Base-by-base conservation (phyloP, 2,888 invertebrate genomes). In the Torymus texanus region DNA sequence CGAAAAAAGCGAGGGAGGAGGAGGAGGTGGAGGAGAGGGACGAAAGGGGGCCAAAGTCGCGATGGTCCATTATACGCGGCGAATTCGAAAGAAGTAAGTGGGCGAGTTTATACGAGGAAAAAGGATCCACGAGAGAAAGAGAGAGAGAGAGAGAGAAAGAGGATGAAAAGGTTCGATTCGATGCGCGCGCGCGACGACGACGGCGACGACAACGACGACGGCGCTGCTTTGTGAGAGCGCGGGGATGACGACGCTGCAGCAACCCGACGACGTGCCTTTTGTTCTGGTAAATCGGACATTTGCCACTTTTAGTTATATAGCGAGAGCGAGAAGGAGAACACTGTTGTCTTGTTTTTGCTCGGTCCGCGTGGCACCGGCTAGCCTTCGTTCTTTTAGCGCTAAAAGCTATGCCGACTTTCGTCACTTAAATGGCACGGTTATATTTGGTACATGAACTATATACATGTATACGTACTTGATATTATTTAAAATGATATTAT, bases 101-200 rank as follows among this genome's bases (percentile, higher is more conserved):
- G 59, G 51, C 50, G 67, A 78, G 51, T 71, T 76, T 70, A 21
- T 70, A 82, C 51, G 70, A 21, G 29, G 58, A 41, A 41, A 58
- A 68, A 58, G 58, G 56, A 58, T 41, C 58, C 18, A 13, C 21
- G 24, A 16, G 24, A 56, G 55, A 68, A 58, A 61, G 81, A 67
- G 67, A 72, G 70, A 79, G 79, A 61, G 81, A 67, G 67, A 72
- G 70, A 79, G 79, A 79, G 80, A 82, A 79, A 80, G 83, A 56
- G 59, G 56, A 67, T 56, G 63, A 63, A 71, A 75, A 75, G 75
- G 56, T 76, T 79, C 81, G 81, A 78, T 79, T 81, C 74, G 71
- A 61, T n/a, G 18, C 56, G 14, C 16, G 75, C 41, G 41, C 5
- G 21, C 41, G 41, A 41, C 29, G 29, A 29, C 41, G 5, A 41